These are phyloP conservation scores for Adelges cooleyi DNA, from an alignment of 1,140 invertebrate species.

Conservation along the genomic window DNA sequence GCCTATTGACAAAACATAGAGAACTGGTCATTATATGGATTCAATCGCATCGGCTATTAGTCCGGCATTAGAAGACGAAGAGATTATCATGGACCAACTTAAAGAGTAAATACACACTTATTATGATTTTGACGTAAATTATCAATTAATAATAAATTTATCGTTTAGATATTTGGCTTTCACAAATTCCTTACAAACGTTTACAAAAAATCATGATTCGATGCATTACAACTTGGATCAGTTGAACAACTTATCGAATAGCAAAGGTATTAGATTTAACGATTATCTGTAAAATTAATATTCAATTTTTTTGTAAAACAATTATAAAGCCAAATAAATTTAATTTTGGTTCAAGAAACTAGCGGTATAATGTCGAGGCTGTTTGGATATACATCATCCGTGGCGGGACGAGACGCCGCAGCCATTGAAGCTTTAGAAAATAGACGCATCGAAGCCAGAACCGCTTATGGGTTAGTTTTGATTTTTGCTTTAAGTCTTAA, in stretches of 20 bases:
- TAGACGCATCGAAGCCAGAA: conserved; percentile 1
- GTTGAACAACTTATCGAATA: conserved; percentile 7
- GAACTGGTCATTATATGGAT: conserved; percentile 58
- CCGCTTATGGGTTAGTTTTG: neutral
- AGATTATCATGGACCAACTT: conserved; percentile 68
- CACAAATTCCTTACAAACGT: conserved; percentile 3
- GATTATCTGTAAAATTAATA: neutral
- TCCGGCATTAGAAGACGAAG: conserved; percentile 65
- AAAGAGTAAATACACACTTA: conserved; percentile 50
- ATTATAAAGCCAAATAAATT: no score
- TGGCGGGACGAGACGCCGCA: neutral
- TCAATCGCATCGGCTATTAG: conserved; percentile 66
- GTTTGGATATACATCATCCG: conserved; percentile 12
- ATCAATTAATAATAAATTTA: neutral
- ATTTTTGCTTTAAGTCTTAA: neutral
- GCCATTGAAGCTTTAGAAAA: conserved; percentile 20
- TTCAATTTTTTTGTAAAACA: no score
- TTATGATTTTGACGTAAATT: neutral
- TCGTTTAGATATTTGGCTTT: conserved; percentile 16
- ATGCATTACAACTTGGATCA: conserved; percentile 18
- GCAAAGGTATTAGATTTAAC: no score
- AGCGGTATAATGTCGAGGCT: conserved; percentile 22
- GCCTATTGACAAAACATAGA: conserved; percentile 37
- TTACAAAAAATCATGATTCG: conserved; percentile 15
- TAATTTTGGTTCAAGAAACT: conserved; percentile 3